Conservation (phyloP, 2,888 invertebrate species). For the Ophion ellenae region DNA sequence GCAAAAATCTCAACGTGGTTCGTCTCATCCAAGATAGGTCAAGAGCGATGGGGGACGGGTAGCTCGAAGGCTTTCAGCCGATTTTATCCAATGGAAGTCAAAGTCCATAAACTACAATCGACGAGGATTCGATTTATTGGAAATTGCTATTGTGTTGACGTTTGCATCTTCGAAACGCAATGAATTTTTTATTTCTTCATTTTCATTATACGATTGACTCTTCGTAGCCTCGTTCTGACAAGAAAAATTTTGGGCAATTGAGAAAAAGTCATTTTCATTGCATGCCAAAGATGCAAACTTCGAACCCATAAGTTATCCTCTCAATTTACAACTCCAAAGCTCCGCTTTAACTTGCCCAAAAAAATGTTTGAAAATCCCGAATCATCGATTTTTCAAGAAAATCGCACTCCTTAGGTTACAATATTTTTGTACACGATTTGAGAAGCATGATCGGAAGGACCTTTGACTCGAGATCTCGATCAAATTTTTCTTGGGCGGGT, state of each 20-base stretch:
- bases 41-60: slow-evolving; percentile 9
- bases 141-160: neutral
- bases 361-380: neutral
- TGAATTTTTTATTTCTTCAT: neutral
- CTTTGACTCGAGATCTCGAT: neutral
- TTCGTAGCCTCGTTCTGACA: neutral
- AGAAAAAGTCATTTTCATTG: neutral
- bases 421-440: no score
- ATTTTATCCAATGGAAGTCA: neutral
- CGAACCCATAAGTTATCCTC: neutral
- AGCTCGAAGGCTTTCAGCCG: neutral
- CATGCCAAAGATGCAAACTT: neutral
- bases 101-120: neutral
- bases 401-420: no score
- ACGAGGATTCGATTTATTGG: neutral
- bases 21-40: slow-evolving; percentile 60
- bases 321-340: neutral
- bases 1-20: slow-evolving; percentile 59
- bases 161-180: neutral
- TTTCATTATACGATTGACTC: neutral
- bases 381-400: neutral
- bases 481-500: neutral
- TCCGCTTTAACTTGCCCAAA: neutral
- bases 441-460: no score
- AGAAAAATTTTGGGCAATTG: neutral